Evolutionary conservation across 2,113 vertebrate species (phyloP).

Genomic region (Odobenus rosmarus): DNA sequence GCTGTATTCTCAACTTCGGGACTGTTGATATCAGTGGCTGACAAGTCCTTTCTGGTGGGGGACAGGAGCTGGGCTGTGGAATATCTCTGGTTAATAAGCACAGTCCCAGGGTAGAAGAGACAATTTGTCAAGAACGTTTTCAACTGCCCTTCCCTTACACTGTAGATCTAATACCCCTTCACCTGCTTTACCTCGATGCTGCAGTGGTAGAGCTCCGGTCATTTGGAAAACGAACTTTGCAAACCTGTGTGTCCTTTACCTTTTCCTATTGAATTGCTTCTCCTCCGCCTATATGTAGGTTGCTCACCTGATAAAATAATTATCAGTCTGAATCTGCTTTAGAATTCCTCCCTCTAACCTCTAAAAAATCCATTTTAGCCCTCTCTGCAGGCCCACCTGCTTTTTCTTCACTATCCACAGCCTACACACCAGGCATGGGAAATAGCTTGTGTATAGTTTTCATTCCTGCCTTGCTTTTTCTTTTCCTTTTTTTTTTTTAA

Average conservation of each 20-base stretch:
- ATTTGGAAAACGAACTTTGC: neutral
- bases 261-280: neutral
- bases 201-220: neutral
- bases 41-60: neutral
- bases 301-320: neutral
- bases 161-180: neutral
- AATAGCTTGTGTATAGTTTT: neutral
- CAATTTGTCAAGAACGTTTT: neutral
- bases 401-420: neutral
- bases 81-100: neutral
- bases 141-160: neutral
- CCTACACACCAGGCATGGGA: neutral
- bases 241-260: neutral
- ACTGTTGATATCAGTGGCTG: too few species aligned
- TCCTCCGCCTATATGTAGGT: neutral
- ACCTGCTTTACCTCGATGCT: neutral
- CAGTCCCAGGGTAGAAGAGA: neutral
- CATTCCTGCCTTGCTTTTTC: neutral
- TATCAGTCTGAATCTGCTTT: neutral
- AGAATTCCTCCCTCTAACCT: neutral
- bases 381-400: neutral
- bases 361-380: neutral
- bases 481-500: neutral
- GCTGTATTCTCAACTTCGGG: accelerated
- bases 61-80: accelerated